These are phyloP conservation scores for Podotricha telesiphe DNA, from an alignment of 2,888 invertebrate genomes.

Conservation along the genomic window DNA sequence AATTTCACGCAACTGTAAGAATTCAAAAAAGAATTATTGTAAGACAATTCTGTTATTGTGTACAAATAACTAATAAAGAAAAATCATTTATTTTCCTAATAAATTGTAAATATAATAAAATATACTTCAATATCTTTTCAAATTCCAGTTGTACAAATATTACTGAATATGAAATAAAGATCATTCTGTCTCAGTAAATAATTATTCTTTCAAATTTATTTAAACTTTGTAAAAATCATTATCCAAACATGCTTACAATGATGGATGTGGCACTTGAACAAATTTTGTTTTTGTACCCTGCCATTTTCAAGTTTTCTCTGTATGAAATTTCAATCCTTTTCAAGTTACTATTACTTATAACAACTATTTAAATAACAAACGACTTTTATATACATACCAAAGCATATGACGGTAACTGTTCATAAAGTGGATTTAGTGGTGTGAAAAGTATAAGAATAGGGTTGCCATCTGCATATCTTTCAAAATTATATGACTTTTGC, in stretches of 20 bases:
- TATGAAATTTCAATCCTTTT: no score
- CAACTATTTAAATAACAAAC: background rate
- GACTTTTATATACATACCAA: slow-evolving; percentile 80
- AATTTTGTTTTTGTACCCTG: no score
- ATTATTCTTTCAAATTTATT: no score
- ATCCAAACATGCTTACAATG: no score
- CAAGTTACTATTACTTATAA: background rate
- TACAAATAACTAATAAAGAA: background rate
- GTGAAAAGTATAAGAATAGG: slow-evolving; percentile 91
- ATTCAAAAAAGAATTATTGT: slow-evolving; percentile 27
- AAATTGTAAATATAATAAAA: background rate
- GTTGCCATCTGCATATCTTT: slow-evolving; percentile 86
- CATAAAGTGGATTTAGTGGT: slow-evolving; percentile 88
- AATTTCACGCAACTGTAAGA: slow-evolving; percentile 86
- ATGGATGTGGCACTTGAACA: no score
- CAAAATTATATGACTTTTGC: slow-evolving; percentile 87
- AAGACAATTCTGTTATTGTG: background rate
- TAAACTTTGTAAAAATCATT: no score
- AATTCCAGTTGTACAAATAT: no score
- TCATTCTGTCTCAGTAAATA: no score
- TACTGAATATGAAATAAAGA: no score
- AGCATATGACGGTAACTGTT: slow-evolving; percentile 86
- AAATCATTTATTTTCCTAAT: background rate
- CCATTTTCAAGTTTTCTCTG: no score
- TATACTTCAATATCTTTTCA: no score